Percentiles rank a stretch among this genome's conserved stretches.
phyloP scores from a whole-genome alignment of 2,797 vertebrate genomes.

The Phalanger gymnotis region DNA sequence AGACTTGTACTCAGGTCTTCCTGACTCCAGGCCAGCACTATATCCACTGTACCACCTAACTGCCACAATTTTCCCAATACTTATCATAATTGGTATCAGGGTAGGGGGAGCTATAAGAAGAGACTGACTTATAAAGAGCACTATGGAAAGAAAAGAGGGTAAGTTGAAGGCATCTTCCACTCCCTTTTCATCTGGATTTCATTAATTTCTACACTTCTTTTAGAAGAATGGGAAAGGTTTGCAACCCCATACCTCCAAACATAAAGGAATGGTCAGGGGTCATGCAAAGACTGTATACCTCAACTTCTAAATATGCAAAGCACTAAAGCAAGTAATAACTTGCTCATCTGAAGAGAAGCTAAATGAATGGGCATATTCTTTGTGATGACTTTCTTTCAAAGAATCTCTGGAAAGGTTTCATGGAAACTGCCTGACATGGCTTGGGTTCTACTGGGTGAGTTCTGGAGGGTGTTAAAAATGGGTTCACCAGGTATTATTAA shows the following conservation, averaged over 20 bases:
- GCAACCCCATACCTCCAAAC: neutral
- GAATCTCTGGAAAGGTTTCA: neutral
- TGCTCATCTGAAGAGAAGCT: neutral
- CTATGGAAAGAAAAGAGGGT: neutral
- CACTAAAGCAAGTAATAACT: neutral
- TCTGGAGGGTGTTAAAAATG: neutral
- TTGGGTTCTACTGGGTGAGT: neutral
- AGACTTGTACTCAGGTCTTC: neutral
- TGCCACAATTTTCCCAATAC: neutral
- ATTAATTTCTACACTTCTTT: neutral
- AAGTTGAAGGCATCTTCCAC: no score
- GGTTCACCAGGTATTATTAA: neutral
- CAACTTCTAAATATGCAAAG: neutral
- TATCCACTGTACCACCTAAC: neutral
- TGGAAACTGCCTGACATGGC: neutral
- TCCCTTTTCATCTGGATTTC: neutral
- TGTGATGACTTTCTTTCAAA: neutral
- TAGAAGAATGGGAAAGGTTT: neutral
- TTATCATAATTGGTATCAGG: neutral
- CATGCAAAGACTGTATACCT: neutral
- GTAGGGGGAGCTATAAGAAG: neutral
- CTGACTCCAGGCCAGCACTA: neutral
- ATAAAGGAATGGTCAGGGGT: neutral
- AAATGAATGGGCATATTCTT: neutral
- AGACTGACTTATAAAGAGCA: neutral